Percentiles rank a stretch among this genome's conserved stretches.
Conservation (phyloP, 2,888 invertebrate genomes). For the Xylocampa areola region DNA sequence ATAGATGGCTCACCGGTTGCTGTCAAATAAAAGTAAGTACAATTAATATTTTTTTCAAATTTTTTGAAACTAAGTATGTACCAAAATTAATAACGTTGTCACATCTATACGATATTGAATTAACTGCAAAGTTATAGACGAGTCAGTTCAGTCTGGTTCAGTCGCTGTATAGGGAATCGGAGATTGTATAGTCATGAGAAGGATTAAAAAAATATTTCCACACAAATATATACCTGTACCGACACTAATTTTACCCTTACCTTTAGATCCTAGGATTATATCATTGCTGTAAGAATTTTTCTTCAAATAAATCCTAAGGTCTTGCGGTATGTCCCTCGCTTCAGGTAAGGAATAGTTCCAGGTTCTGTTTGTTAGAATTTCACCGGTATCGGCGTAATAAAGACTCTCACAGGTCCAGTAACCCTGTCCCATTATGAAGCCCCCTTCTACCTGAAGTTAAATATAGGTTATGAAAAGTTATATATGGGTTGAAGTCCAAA, state of each 20-base stretch:
- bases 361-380: slow-evolving; percentile 92
- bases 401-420: slow-evolving; percentile 93
- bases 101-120: too few relatives aligned
- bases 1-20: slow-evolving; percentile 83
- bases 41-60: not conserved
- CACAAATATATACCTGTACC: not conserved
- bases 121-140: too few relatives aligned
- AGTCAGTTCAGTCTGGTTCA: too few relatives aligned
- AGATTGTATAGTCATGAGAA: too few relatives aligned
- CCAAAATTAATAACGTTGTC: too few relatives aligned
- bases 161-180: too few relatives aligned
- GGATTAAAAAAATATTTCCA: not conserved
- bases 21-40: slow-evolving; percentile 47
- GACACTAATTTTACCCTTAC: slow-evolving; percentile 21
- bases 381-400: slow-evolving; percentile 91
- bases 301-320: slow-evolving; percentile 92
- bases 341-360: slow-evolving; percentile 94
- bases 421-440: slow-evolving; percentile 93
- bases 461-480: too few relatives aligned
- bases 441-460: slow-evolving; percentile 90
- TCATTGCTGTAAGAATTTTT: slow-evolving; percentile 90
- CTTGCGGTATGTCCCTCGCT: slow-evolving; percentile 93
- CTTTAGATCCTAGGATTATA: slow-evolving; percentile 84
- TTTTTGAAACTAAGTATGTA: not conserved
- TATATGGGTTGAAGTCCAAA: too few relatives aligned